Conservation (phyloP, 2,797 vertebrate genomes). For the Pogoniulus pusillus region DNA sequence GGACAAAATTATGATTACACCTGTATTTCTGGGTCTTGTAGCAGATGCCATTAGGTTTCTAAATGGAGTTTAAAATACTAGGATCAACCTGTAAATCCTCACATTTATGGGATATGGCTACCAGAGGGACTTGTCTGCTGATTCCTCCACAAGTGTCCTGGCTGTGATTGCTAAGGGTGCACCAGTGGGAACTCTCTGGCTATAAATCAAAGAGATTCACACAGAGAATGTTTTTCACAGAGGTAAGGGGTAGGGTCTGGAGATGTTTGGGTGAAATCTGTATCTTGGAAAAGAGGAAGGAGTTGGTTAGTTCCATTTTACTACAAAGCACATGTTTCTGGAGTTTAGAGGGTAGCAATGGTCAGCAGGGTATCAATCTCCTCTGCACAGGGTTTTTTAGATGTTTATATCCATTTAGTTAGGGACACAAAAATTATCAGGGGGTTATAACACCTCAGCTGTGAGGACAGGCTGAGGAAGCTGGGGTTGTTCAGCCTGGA, state of each 20-base stretch:
- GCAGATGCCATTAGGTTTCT: constrained; percentile 10
- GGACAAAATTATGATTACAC: constrained; percentile 34
- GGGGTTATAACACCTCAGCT: no score
- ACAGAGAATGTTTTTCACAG: background rate
- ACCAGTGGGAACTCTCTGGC: background rate
- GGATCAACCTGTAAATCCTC: constrained; percentile 33
- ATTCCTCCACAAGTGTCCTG: background rate
- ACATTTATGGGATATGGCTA: constrained; percentile 32
- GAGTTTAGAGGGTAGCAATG: background rate
- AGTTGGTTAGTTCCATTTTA: background rate
- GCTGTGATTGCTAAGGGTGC: background rate
- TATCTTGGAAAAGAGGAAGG: background rate
- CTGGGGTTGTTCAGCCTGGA: no score
- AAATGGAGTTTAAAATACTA: constrained; percentile 43
- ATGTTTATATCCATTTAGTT: background rate
- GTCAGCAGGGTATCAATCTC: background rate
- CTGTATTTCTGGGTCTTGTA: constrained; percentile 16
- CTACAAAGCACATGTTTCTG: background rate
- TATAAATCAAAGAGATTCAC: background rate
- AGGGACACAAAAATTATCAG: no score
- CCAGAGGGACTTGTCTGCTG: background rate
- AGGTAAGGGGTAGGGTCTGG: background rate
- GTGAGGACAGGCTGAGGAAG: no score
- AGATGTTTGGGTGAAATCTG: background rate
- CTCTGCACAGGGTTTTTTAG: background rate